Evolutionary conservation across 2,113 vertebrate genomes (phyloP).

Genomic region (Tachysurus fulvidraco): DNA sequence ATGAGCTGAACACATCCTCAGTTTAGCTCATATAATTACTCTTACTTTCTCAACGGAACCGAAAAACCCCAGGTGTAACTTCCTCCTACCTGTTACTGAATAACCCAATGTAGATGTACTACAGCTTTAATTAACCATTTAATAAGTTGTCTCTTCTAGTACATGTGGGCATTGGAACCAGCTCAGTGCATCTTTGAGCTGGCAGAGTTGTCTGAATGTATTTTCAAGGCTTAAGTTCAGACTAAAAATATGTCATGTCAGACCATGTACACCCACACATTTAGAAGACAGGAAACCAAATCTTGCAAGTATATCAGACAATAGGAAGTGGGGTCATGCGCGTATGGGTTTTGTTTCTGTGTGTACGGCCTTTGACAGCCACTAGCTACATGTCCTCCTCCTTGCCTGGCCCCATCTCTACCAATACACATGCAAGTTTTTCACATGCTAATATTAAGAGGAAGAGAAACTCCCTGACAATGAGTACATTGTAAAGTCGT

Average conservation of each 20-base stretch:
- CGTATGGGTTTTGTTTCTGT: slow-evolving; percentile 3
- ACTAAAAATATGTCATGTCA: slow-evolving; percentile 36
- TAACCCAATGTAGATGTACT: not conserved
- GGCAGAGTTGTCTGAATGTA: not conserved
- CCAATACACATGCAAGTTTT: not conserved
- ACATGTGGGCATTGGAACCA: not conserved
- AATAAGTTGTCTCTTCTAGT: not conserved
- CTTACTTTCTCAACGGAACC: not conserved
- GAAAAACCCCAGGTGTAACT: slow-evolving; percentile 1
- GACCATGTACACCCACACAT: slow-evolving; percentile 42
- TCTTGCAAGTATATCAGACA: slow-evolving; percentile 19
- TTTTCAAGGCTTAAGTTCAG: not conserved
- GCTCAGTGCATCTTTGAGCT: not conserved
- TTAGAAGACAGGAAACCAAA: slow-evolving; percentile 49
- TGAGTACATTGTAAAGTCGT: not conserved
- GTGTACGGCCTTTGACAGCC: slow-evolving; percentile 53
- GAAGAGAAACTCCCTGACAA: slow-evolving; percentile 37
- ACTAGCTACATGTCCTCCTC: slow-evolving; percentile 44
- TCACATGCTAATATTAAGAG: slow-evolving; percentile 10
- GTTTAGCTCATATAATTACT: not conserved
- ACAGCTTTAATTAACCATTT: too few relatives aligned
- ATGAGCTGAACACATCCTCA: not conserved
- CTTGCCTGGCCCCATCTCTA: not conserved
- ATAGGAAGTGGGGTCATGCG: slow-evolving; percentile 30
- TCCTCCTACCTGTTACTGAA: slow-evolving; percentile 5